Base-by-base conservation (phyloP, 2,797 vertebrate genomes). In the Podarcis siculus region DNA sequence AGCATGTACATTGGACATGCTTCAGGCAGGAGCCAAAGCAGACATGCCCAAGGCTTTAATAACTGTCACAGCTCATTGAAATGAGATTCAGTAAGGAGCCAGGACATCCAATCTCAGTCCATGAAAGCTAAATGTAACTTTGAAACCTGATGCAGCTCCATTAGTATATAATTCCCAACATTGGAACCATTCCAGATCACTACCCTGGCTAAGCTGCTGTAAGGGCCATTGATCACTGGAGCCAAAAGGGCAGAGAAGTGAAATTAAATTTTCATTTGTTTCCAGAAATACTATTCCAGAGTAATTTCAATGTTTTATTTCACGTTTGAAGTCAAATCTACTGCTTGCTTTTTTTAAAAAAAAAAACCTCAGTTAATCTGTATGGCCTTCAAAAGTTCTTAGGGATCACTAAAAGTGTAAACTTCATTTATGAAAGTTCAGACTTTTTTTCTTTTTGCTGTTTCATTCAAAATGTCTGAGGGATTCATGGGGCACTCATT, bases 61-160 rank as follows among this genome's bases (percentile, higher is more conserved):
- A 91, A 91, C 76, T 32, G 30, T 32, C 17, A 86, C 85, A 86
- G 82, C 88, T 86, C 86, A 90, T 1, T 30, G 73, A 94, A 92
- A 89, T 42, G 64, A 89, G 87, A 85, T 82, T 91, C 71, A 86
- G 79, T 85, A 83, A 71, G 76, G 75, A 91, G 82, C 32, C 83
- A 80, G 71, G 89, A 86, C 82, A 89, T 90, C 83, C 87, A 87
- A 85, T 87, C 77, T 82, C 77, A 76, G 71, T 85, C 66, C 61
- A 2, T 6, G 84, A 92, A 64, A 92, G 78, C 88, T 90, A 92
- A 92, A 88, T 83, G 69, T 80, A 90, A 90, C 89, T 94, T 89
- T 92, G 94, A 95, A 95, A 96, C 90, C 82, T 88, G 90, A 93
- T 92, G 89, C 93, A 39, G 75, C 1, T 87, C 82, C 86, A 80